Conservation (phyloP, 2,888 invertebrate species). For the Leptopilina myrica region DNA sequence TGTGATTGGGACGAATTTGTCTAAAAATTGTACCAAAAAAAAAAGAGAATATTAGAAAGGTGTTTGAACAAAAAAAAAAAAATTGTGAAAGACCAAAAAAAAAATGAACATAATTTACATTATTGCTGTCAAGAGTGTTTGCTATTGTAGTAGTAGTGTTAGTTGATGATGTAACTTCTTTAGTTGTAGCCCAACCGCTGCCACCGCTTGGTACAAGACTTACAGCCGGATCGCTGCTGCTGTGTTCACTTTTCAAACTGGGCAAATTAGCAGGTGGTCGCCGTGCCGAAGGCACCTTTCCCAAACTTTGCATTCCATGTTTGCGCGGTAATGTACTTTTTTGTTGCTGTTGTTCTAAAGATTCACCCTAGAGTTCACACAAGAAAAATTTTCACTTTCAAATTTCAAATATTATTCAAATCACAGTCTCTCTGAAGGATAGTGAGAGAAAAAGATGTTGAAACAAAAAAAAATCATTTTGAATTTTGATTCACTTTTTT, state of each 20-base stretch:
- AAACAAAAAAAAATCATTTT: no score
- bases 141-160: conserved; percentile 71
- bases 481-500: no score
- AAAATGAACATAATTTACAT: conserved; percentile 61
- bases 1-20: conserved; percentile 72
- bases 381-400: not conserved
- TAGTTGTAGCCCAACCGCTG: conserved; percentile 86
- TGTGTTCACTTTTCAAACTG: conserved; percentile 97
- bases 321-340: conserved; percentile 95
- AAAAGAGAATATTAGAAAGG: not conserved
- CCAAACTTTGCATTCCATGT: conserved; percentile 99
- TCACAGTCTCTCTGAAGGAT: no score
- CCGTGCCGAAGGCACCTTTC: conserved; percentile 98
- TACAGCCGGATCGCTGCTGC: conserved; percentile 86
- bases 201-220: conserved; percentile 88
- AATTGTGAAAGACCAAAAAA: no score
- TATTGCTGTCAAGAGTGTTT: conserved; percentile 69
- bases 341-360: conserved; percentile 91
- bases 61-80: not conserved
- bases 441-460: no score
- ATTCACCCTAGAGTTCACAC: conserved; percentile 83
- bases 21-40: conserved; percentile 54
- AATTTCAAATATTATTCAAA: no score
- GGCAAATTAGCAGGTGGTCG: conserved; percentile 99
- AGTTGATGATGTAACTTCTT: conserved; percentile 77